These are phyloP conservation scores for Seira musarum DNA, from an alignment of 2,888 invertebrate species.

Conservation along the genomic window DNA sequence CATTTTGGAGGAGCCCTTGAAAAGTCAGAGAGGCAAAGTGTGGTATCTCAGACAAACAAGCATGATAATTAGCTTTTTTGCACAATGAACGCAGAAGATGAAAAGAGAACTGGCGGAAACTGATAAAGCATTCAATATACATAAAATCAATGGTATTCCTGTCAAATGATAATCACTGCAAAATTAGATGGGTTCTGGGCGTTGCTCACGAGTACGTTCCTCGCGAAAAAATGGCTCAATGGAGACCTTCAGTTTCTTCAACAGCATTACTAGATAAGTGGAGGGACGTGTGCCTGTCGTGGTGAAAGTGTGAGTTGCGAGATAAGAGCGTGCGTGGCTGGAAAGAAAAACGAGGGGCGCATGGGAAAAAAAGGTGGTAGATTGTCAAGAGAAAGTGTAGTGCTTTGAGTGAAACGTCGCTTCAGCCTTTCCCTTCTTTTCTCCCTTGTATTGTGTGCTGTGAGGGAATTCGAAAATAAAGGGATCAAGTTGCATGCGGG, in stretches of 20 bases:
- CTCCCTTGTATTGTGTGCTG: not conserved
- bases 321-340: not conserved
- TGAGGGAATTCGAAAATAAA: constrained; percentile 12
- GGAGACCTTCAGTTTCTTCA: not conserved
- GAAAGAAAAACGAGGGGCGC: not conserved
- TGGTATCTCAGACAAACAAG: too few relatives aligned
- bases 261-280: not conserved
- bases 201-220: too few relatives aligned
- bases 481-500: constrained; percentile 12
- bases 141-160: not conserved
- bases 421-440: not conserved
- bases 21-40: too few relatives aligned
- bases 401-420: not conserved
- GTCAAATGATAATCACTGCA: constrained; percentile 9
- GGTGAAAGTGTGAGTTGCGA: not conserved
- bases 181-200: not conserved
- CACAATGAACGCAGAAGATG: too few relatives aligned
- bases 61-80: too few relatives aligned
- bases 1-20: too few relatives aligned
- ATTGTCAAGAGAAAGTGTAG: not conserved
- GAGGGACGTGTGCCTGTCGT: constrained; percentile 4
- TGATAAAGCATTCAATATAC: too few relatives aligned
- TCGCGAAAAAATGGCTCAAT: too few relatives aligned
- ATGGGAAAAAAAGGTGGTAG: not conserved
- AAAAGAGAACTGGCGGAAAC: too few relatives aligned